Conservation (phyloP, 2,888 invertebrate species). For the Lasiommata megera region DNA sequence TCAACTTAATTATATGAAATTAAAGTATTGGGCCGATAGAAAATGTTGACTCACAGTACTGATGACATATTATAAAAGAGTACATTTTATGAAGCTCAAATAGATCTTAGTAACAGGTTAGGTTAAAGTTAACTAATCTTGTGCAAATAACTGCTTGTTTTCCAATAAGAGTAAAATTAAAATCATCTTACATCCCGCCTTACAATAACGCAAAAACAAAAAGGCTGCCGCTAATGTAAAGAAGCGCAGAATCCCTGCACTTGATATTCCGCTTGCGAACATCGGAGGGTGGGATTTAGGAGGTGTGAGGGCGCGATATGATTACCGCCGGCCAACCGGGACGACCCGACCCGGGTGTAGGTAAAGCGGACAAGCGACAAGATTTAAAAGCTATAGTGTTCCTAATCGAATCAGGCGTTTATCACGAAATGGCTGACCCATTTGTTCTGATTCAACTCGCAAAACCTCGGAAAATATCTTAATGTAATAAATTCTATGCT, state of each 20-base stretch:
- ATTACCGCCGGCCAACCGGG: conserved; percentile 63
- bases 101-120: too few relatives aligned
- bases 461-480: too few relatives aligned
- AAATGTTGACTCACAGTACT: too few relatives aligned
- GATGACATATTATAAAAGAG: too few relatives aligned
- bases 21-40: too few relatives aligned
- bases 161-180: too few relatives aligned
- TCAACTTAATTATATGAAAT: too few relatives aligned
- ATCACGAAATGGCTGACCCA: not conserved
- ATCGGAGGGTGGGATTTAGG: conserved; percentile 42
- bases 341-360: conserved; percentile 49
- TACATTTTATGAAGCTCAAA: too few relatives aligned
- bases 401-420: not conserved
- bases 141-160: too few relatives aligned
- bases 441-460: too few relatives aligned
- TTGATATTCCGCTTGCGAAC: conserved; percentile 57
- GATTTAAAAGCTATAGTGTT: not conserved
- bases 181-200: not conserved
- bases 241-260: conserved; percentile 50
- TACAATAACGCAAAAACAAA: not conserved
- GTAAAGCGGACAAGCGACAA: conserved; percentile 8
- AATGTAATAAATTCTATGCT: too few relatives aligned
- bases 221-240: not conserved
- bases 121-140: too few relatives aligned
- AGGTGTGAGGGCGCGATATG: conserved; percentile 70